Percentiles rank a stretch among this genome's conserved stretches.
Conservation (phyloP, 1,140 invertebrate genomes). For the Drosophila novamexicana region DNA sequence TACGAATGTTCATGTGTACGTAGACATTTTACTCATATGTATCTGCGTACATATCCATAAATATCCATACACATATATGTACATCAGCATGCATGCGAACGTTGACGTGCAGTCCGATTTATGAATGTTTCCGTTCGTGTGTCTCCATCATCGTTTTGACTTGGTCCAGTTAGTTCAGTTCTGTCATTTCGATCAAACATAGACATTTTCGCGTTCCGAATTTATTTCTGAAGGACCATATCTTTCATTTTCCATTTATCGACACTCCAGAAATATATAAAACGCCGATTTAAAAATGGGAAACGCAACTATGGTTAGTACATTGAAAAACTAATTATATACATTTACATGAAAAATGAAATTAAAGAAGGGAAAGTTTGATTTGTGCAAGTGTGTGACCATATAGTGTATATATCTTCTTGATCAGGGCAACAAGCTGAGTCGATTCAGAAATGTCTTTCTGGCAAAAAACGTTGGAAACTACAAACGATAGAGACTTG, state of each 20-base stretch:
- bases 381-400: too few relatives aligned
- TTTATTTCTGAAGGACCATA: conserved; percentile 4
- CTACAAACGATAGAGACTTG: too few relatives aligned
- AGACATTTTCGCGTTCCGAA: conserved; percentile 47
- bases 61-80: conserved; percentile 16
- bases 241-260: neutral
- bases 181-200: conserved; percentile 65
- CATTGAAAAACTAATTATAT: neutral
- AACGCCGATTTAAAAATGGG: conserved; percentile 41
- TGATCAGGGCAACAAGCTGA: too few relatives aligned
- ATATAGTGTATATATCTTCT: too few relatives aligned
- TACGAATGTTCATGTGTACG: conserved; percentile 2
- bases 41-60: conserved; percentile 9
- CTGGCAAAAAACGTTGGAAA: too few relatives aligned
- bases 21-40: too few relatives aligned
- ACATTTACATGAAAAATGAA: too few relatives aligned
- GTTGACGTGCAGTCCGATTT: conserved; percentile 50
- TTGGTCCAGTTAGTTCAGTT: conserved; percentile 69
- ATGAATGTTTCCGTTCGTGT: conserved; percentile 62
- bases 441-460: too few relatives aligned
- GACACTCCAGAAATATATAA: conserved; percentile 7
- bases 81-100: conserved; percentile 25
- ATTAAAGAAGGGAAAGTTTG: too few relatives aligned
- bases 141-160: conserved; percentile 61
- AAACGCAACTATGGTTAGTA: conserved; percentile 65